phyloP scores from a whole-genome alignment of 1,140 invertebrate species.

The Hylaeus volcanicus region DNA sequence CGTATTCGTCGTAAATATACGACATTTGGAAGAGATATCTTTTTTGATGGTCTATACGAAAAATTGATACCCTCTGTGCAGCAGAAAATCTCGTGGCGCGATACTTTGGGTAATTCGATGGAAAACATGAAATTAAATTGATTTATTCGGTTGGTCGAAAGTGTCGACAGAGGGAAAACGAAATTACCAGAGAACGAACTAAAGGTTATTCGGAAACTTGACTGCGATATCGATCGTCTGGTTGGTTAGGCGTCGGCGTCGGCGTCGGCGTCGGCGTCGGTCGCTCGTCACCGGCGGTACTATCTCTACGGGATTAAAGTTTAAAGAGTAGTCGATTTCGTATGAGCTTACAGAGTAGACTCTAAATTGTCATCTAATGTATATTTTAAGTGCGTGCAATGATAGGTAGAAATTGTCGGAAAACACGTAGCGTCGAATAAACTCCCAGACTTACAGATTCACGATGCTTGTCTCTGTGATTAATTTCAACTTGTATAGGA shows the following conservation, averaged over 20 bases:
- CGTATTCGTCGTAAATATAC: too few relatives aligned
- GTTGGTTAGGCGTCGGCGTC: slow-evolving; percentile 4
- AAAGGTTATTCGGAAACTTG: slow-evolving; percentile 36
- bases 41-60: too few relatives aligned
- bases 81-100: too few relatives aligned
- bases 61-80: too few relatives aligned
- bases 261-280: neutral
- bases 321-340: slow-evolving; percentile 43
- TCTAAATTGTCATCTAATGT: too few relatives aligned
- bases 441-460: slow-evolving; percentile 52
- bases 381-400: too few relatives aligned
- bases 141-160: neutral
- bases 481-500: slow-evolving; percentile 62
- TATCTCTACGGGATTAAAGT: slow-evolving; percentile 37
- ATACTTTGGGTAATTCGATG: neutral
- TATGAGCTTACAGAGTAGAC: slow-evolving; percentile 28
- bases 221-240: slow-evolving; percentile 39
- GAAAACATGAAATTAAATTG: neutral
- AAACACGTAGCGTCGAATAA: neutral
- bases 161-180: slow-evolving; percentile 15
- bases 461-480: slow-evolving; percentile 49
- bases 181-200: slow-evolving; percentile 13
- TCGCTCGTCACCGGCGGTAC: slow-evolving; percentile 1
- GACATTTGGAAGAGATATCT: too few relatives aligned
- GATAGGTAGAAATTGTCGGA: too few relatives aligned